Conservation (phyloP, 2,888 invertebrate species). For the Tipula confusa region DNA sequence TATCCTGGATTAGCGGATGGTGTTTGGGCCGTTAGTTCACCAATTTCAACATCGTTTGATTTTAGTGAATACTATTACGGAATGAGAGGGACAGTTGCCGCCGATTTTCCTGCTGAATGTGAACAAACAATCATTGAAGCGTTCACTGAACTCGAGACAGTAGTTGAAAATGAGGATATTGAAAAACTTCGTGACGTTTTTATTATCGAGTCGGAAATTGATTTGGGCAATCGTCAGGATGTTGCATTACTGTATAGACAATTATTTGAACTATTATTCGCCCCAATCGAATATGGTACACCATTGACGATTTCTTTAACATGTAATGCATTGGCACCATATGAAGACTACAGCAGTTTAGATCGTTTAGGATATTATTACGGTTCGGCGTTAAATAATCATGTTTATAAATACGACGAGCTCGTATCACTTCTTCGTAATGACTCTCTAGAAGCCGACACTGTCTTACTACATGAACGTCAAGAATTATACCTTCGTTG, state of each 20-base stretch:
- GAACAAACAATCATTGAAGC: neutral
- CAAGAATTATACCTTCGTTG: neutral
- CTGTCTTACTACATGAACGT: neutral
- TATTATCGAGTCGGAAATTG: neutral
- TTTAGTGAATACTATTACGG: neutral
- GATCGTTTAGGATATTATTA: neutral
- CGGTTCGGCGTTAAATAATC: neutral
- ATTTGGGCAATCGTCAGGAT: neutral
- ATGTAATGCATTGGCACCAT: neutral
- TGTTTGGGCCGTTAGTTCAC: neutral
- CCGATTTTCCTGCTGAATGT: neutral
- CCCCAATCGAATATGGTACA: neutral
- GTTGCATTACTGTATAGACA: neutral
- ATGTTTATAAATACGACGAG: neutral
- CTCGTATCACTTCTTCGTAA: neutral
- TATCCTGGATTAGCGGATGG: neutral
- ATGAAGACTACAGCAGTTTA: neutral
- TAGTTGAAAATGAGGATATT: neutral
- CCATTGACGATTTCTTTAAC: neutral
- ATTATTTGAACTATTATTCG: neutral
- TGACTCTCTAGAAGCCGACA: neutral
- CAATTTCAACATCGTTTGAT: neutral
- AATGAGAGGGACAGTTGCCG: neutral
- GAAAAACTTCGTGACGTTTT: neutral
- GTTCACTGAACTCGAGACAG: neutral